These are phyloP conservation scores for Haliclona indistincta DNA, from an alignment of 37 sponge, comb jelly and placozoan genomes.

Conservation along the genomic window DNA sequence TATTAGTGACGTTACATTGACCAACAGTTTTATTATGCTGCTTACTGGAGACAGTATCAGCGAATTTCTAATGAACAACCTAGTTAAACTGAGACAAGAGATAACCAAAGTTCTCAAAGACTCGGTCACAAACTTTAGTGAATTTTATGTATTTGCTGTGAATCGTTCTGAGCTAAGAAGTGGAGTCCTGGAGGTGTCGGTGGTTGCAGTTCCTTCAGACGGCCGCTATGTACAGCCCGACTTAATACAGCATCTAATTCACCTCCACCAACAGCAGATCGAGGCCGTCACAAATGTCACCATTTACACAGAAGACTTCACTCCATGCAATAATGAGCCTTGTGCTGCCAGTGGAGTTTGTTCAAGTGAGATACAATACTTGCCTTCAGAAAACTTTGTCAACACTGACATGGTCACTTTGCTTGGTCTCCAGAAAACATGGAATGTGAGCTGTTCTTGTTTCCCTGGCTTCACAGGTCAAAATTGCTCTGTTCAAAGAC, in stretches of 20 bases:
- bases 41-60: not conserved
- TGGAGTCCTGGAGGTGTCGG: slow-evolving; percentile 16
- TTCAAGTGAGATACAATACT: not conserved
- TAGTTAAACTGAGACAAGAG: not conserved
- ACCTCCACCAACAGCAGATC: slow-evolving; percentile 18
- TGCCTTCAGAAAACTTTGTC: not conserved
- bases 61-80: slow-evolving; percentile 22
- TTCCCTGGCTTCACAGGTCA: slow-evolving; percentile 14
- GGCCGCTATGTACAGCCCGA: slow-evolving; percentile 27
- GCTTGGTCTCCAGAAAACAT: not conserved
- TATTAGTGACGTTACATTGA: not conserved
- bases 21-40: slow-evolving; percentile 38
- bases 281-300: slow-evolving; percentile 2
- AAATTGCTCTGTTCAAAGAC: not conserved
- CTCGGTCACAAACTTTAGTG: not conserved
- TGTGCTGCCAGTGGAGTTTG: slow-evolving; percentile 37
- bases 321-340: slow-evolving; percentile 50
- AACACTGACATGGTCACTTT: not conserved
- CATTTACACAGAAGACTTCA: slow-evolving; percentile 41
- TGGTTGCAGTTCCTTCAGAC: slow-evolving; percentile 7
- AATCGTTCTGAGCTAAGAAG: not conserved
- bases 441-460: slow-evolving; percentile 32
- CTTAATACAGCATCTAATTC: slow-evolving; percentile 54
- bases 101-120: not conserved
- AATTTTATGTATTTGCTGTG: slow-evolving; percentile 31